phyloP scores from a whole-genome alignment of 2,113 vertebrate genomes.

The Vidua macroura region DNA sequence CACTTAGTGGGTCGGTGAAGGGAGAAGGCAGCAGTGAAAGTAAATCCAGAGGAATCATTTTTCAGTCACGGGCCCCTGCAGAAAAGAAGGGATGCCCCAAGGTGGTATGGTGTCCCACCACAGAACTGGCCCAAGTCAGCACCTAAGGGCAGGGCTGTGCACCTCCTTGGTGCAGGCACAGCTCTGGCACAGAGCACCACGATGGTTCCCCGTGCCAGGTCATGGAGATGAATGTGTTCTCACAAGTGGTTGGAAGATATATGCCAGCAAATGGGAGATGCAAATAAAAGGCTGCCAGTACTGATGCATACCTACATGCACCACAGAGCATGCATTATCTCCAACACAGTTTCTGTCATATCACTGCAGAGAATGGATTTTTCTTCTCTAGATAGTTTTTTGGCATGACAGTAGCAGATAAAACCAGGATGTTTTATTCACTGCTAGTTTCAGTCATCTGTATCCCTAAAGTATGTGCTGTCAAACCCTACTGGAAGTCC shows the following conservation, averaged over 20 bases:
- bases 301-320: background rate
- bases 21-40: background rate
- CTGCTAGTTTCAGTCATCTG: background rate
- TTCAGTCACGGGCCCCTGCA: background rate
- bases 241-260: accelerated
- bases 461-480: background rate
- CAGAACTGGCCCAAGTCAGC: background rate
- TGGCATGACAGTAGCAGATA: background rate
- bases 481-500: background rate
- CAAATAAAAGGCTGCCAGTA: background rate
- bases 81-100: background rate
- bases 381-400: background rate
- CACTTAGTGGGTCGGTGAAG: background rate
- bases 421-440: background rate
- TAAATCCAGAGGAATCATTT: background rate
- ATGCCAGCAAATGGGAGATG: background rate
- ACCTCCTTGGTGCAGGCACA: background rate
- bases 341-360: background rate
- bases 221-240: background rate
- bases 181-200: background rate
- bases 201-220: accelerated
- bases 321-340: background rate
- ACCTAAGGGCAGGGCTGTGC: background rate
- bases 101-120: background rate
- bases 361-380: background rate